These are phyloP conservation scores for Rynchops niger DNA, from an alignment of 2,113 vertebrate species.

Conservation along the genomic window DNA sequence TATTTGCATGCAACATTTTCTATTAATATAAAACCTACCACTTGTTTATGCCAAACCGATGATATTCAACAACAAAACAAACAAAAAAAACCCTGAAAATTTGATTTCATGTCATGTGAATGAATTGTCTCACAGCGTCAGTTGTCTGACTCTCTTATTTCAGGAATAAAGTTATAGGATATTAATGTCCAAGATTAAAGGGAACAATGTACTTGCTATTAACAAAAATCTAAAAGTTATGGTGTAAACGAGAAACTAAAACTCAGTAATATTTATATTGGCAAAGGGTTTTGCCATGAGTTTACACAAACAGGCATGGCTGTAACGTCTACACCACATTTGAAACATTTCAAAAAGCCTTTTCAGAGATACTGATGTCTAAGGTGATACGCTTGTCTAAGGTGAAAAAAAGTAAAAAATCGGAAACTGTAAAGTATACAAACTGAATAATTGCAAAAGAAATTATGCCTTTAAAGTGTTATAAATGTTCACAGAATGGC, in stretches of 20 bases:
- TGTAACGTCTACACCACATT: background rate
- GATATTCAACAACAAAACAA: background rate
- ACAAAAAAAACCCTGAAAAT: accelerated
- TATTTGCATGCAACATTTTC: background rate
- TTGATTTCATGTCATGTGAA: accelerated
- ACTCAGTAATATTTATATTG: background rate
- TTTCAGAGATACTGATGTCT: background rate
- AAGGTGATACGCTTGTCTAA: background rate
- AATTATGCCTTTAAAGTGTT: background rate
- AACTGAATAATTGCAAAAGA: background rate
- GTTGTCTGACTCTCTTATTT: background rate
- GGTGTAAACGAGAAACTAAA: background rate
- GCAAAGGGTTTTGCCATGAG: background rate
- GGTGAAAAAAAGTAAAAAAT: background rate
- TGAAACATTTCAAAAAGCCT: background rate
- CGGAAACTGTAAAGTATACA: background rate
- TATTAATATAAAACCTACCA: background rate
- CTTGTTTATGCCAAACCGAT: background rate
- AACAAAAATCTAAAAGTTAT: background rate
- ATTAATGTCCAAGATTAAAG: background rate
- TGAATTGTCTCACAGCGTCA: background rate
- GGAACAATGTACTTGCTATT: background rate
- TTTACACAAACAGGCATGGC: background rate
- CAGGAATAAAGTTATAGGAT: background rate
- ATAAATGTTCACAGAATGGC: background rate